Base-by-base conservation (phyloP, 2,888 invertebrate genomes). In the Pollenia griseotomentosa region DNA sequence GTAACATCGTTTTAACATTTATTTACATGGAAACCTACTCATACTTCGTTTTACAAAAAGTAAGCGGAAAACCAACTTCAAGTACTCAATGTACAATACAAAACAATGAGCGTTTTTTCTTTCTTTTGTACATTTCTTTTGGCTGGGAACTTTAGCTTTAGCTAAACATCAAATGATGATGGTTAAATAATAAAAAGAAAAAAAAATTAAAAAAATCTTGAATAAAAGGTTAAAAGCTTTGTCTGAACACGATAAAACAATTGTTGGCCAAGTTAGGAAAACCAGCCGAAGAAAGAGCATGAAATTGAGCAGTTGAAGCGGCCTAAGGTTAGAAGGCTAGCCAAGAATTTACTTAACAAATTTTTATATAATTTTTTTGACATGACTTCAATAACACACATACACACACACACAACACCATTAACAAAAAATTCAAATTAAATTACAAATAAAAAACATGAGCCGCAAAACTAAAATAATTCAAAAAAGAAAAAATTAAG, bases 211-310 rank as follows among this genome's bases (percentile, higher is more conserved):
- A 5, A 16, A 70, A 61, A 61, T 51, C 40, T 66, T 59, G 14
- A 70, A 78, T n/a, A 70, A 77, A 83, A 86, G 80, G 86, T 86
- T 83, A 86, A 86, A 86, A 83, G 86, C 83, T 86, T 86, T 86
- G 65, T 23, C 70, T 83, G 83, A 44, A 80, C 75, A 86, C 83
- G 83, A 61, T 75, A 53, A 33, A 83, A 79, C 80, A 80, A 79
- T 83, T 71, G 86, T 63, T 65, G 44, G 46, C 63, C 79, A 86
- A 83, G 74, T 83, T 65, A 23, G 61, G 16, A 57, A 66, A 74
- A 68, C 23, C 19, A 33, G 42, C 75, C 19, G 33, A 33, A 11
- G 19, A 14, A 53, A 53, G 3, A 51, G 19, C 2, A 6, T 16
- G 19, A 40, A 57, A 12, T 3, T 55, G 14, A 65, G 53, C 14